A percentile compares a stretch with the other conserved stretches of the same genome.
phyloP scores from a whole-genome alignment of 2,888 invertebrate genomes.

The Cloeon dipterum region DNA sequence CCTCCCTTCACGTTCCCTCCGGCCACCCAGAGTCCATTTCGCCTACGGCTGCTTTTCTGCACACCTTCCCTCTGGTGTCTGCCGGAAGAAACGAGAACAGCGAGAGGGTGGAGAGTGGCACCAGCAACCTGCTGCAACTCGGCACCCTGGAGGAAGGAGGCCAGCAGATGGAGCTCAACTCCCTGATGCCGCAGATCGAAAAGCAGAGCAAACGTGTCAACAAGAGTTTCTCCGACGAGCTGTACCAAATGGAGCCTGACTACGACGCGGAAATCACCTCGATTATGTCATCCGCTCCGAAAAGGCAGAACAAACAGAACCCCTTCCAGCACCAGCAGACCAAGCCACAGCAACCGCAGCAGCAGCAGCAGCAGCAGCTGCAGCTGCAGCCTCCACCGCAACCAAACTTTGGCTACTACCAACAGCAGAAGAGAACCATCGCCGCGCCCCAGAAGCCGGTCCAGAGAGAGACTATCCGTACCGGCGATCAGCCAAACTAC shows the following conservation, averaged over 20 bases:
- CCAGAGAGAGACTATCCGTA: too few species aligned
- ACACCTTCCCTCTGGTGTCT: constrained; percentile 51
- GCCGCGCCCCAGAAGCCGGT: too few species aligned
- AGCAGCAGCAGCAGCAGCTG: too few species aligned
- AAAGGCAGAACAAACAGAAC: too few species aligned
- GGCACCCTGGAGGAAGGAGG: constrained; percentile 4
- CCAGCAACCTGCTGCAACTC: constrained; percentile 3
- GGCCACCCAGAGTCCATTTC: constrained; percentile 32
- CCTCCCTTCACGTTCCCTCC: constrained; percentile 29
- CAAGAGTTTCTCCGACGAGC: neutral
- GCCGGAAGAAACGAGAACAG: constrained; percentile 12
- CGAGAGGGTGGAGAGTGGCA: neutral
- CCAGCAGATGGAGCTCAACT: neutral
- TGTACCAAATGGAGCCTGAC: too few species aligned
- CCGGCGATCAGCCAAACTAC: too few species aligned
- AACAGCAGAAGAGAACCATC: too few species aligned
- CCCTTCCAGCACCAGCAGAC: too few species aligned
- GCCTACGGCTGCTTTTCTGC: constrained; percentile 52
- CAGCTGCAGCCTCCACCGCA: too few species aligned
- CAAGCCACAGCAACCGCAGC: too few species aligned
- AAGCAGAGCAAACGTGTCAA: neutral
- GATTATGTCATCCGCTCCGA: too few species aligned
- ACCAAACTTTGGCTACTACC: too few species aligned
- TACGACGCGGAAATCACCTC: neutral
- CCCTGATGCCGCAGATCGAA: neutral